Evolutionary conservation across 1,140 invertebrate species (phyloP).

Genomic region (Samia ricini): DNA sequence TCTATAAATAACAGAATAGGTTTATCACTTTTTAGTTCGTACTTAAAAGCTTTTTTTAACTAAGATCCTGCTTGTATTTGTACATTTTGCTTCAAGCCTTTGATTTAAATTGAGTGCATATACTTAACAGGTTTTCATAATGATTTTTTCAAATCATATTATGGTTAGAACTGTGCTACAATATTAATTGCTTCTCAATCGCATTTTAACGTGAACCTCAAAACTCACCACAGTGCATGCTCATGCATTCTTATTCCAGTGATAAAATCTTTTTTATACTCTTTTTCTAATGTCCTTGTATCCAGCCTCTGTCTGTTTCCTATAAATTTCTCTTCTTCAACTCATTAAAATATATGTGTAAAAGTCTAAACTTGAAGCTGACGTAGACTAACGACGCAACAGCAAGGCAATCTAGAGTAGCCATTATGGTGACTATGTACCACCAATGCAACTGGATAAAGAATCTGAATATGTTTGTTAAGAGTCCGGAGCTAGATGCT

Average conservation of each 20-base stretch:
- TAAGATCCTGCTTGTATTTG: too few species aligned
- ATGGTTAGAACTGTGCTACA: too few species aligned
- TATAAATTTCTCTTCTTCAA: constrained; percentile 21
- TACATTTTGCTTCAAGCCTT: too few species aligned
- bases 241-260: constrained; percentile 40
- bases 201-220: too few species aligned
- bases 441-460: constrained; percentile 41
- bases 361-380: constrained; percentile 36
- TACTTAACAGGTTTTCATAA: too few species aligned
- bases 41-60: too few species aligned
- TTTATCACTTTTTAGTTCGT: too few species aligned
- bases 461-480: constrained; percentile 33
- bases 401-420: constrained; percentile 28
- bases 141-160: too few species aligned
- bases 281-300: constrained; percentile 12
- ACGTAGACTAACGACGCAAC: constrained; percentile 32
- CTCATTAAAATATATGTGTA: constrained; percentile 34
- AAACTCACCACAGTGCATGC: constrained; percentile 38
- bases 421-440: constrained; percentile 38
- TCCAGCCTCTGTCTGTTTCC: constrained; percentile 14
- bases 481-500: constrained; percentile 21
- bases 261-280: constrained; percentile 25
- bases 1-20: too few species aligned
- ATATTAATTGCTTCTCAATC: not conserved
- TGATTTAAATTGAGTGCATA: too few species aligned